A percentile compares a stretch with the other conserved stretches of the same genome.
Conservation (phyloP, 1,140 invertebrate species). For the Drosophila sucinea region DNA sequence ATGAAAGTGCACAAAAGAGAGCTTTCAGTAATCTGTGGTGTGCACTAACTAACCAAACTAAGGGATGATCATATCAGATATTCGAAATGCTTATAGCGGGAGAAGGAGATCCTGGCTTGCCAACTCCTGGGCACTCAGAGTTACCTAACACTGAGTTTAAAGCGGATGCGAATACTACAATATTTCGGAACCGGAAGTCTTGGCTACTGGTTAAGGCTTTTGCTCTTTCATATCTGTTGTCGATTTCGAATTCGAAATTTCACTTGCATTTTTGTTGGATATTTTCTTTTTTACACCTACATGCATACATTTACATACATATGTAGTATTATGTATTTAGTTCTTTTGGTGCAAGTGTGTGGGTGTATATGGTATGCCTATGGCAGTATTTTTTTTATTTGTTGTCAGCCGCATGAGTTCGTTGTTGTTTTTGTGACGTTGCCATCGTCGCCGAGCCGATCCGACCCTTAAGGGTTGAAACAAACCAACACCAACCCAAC, state of each 20-base stretch:
- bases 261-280: conserved; percentile 11
- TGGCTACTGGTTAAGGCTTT: background rate
- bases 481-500: conserved; percentile 5
- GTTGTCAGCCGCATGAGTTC: conserved; percentile 12
- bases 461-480: conserved; percentile 45
- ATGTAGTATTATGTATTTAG: conserved; percentile 1
- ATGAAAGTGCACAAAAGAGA: background rate
- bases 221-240: background rate
- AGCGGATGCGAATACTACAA: background rate
- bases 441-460: conserved; percentile 35
- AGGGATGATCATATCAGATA: background rate
- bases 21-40: background rate
- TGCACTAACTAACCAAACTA: background rate
- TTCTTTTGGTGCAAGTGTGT: conserved; percentile 8
- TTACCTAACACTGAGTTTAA: conserved; percentile 5
- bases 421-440: conserved; percentile 35
- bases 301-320: background rate
- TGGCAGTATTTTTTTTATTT: conserved; percentile 15
- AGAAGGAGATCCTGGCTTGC: background rate
- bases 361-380: conserved; percentile 3
- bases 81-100: background rate
- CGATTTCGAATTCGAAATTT: conserved; percentile 1
- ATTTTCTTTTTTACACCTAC: conserved; percentile 21
- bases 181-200: conserved; percentile 1
- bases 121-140: background rate